Percentiles rank a stretch among this genome's conserved stretches.
phyloP scores from a whole-genome alignment of 1,140 invertebrate species.

The Eurosta solidaginis region DNA sequence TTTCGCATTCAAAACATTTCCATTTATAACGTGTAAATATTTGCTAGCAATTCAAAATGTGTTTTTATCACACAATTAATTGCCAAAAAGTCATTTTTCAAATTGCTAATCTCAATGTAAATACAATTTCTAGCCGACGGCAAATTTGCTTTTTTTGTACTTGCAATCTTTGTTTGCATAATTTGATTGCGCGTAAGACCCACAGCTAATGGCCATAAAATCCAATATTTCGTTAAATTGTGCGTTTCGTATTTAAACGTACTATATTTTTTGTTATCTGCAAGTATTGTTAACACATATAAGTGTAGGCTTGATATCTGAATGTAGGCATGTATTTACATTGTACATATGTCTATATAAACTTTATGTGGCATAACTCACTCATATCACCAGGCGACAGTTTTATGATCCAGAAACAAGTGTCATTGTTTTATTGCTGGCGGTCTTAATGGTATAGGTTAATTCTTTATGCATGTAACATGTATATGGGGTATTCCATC shows the following conservation, averaged over 20 bases:
- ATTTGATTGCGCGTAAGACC: neutral
- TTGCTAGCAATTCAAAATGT: neutral
- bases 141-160: no score
- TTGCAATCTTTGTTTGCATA: neutral
- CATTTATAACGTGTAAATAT: neutral
- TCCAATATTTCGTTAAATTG: neutral
- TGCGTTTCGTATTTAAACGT: neutral
- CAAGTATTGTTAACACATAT: neutral
- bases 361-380: no score
- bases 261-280: neutral
- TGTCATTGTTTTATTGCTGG: neutral
- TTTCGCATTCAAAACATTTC: neutral
- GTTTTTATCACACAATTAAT: neutral
- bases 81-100: neutral
- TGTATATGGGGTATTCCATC: no score
- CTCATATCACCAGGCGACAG: neutral
- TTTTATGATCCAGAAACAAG: constrained; percentile 4
- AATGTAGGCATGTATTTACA: neutral
- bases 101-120: neutral
- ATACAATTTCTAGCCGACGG: neutral
- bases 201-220: neutral
- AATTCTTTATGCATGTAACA: neutral
- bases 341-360: neutral
- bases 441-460: neutral
- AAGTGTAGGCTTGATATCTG: neutral